A percentile compares a stretch with the other conserved stretches of the same genome.
These are phyloP conservation scores for Anguilla marmorata DNA, from an alignment of 2,797 vertebrate species.

Conservation along the genomic window DNA sequence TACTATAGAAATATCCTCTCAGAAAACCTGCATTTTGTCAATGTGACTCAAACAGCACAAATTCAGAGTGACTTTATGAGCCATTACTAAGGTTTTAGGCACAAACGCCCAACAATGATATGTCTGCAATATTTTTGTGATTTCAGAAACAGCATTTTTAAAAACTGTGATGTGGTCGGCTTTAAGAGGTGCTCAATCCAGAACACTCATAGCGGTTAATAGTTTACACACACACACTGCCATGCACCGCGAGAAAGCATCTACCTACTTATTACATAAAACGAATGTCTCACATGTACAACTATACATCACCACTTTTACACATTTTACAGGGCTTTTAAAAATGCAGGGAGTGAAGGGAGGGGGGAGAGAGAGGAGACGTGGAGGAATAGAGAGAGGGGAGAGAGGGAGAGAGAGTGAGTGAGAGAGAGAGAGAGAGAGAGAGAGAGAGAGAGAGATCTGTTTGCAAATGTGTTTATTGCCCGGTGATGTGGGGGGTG, in stretches of 20 bases:
- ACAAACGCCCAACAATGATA: neutral
- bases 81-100: neutral
- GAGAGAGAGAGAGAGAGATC: constrained; percentile 11
- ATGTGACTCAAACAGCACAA: neutral
- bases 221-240: neutral
- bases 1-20: neutral
- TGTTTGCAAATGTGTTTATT: constrained; percentile 49
- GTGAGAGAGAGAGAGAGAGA: neutral
- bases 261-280: constrained; percentile 10
- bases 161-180: neutral
- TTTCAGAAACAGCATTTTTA: neutral
- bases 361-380: neutral
- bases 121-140: neutral
- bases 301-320: neutral
- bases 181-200: constrained; percentile 8
- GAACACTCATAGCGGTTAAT: neutral
- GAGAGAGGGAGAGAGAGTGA: neutral
- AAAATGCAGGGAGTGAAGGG: neutral
- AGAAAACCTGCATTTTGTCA: neutral
- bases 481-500: constrained; percentile 43
- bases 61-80: neutral
- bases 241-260: neutral
- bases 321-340: neutral
- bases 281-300: neutral
- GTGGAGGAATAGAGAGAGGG: neutral